Evolutionary conservation across 2,888 invertebrate genomes (phyloP).

Genomic region (Eupithecia exiguata): DNA sequence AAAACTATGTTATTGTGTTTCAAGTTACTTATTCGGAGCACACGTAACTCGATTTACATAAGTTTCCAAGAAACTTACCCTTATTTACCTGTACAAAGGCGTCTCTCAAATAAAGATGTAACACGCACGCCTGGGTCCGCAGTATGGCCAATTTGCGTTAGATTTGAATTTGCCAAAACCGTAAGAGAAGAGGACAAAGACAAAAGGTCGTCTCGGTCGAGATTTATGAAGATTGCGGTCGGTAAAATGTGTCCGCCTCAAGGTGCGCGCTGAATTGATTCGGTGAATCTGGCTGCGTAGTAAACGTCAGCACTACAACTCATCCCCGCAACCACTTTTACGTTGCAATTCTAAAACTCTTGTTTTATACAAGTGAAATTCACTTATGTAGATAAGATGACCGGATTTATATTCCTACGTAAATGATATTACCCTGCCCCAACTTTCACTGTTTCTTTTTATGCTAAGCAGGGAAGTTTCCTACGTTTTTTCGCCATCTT

Average conservation of each 20-base stretch:
- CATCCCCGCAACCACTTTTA: slow-evolving; percentile 26
- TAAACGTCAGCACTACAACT: slow-evolving; percentile 38
- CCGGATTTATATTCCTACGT: slow-evolving; percentile 29
- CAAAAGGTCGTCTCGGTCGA: slow-evolving; percentile 72
- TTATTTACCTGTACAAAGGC: slow-evolving; percentile 62
- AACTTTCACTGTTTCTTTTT: slow-evolving; percentile 34
- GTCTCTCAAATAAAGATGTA: slow-evolving; percentile 61
- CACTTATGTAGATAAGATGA: slow-evolving; percentile 18
- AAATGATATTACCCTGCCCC: slow-evolving; percentile 35
- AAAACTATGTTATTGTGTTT: slow-evolving; percentile 56
- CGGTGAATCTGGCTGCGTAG: slow-evolving; percentile 38
- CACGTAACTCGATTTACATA: slow-evolving; percentile 68
- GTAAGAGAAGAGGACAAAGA: slow-evolving; percentile 70
- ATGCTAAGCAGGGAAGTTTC: slow-evolving; percentile 39
- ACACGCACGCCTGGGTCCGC: slow-evolving; percentile 54
- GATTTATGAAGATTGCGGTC: slow-evolving; percentile 78
- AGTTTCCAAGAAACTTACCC: slow-evolving; percentile 59
- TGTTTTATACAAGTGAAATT: slow-evolving; percentile 11
- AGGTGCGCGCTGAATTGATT: slow-evolving; percentile 48
- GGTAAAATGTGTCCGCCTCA: slow-evolving; percentile 56
- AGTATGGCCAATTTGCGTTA: slow-evolving; percentile 71
- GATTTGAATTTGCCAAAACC: slow-evolving; percentile 76
- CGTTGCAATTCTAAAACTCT: slow-evolving; percentile 1
- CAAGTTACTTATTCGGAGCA: slow-evolving; percentile 62
- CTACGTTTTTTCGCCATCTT: slow-evolving; percentile 24